Evolutionary conservation across 1,140 invertebrate species (phyloP), one percentile per base, ranked within the genome.

Genomic region (Paraescarpia echinospica): DNA sequence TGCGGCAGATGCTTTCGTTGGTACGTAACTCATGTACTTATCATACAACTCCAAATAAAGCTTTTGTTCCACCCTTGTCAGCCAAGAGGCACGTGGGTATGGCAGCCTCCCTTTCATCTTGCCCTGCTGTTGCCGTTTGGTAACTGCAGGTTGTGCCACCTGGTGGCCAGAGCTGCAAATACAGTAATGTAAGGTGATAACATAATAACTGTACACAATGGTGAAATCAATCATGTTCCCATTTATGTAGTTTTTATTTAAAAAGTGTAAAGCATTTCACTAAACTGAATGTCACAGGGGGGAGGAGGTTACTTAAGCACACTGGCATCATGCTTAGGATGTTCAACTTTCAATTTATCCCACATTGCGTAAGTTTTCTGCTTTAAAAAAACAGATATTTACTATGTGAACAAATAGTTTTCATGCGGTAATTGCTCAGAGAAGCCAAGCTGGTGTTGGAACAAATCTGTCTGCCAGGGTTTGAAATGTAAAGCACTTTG

Each of bases 41-140:
- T 41, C 89, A 31, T 77, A 92, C 51, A 92, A 35, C 77, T 92
- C 92, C 33, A 92, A 77, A 77, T 92, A 92, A n/a, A 34, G 59
- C 34, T 92, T 92, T 31, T 92, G 92, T 89, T 92, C 48, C 31
- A 27, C 35, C 31, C 34, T 27, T 33, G 48, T 92, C 35, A 92
- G 92, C 34, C 48, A 51, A 33, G 92, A 92, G 33, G 59, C 8
- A 33, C 92, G n/a, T 9, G 92, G 92, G 51, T 92, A 92, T 12
- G 92, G 92, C 33, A 92, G 34, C 12, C 92, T 91, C 2, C 18
- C 59, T 77, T 77, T 77, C 22, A 27, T 77, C 59, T 77, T 77
- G 59, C 59, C 59, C 22, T 31, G 2, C 8, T 77, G 14, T 27
- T 77, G 59, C 22, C 27, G 59, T 14, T 31, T 77, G 59, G 59